Evolutionary conservation across 2,113 vertebrate species (phyloP).

Genomic region (Hylia prasina): DNA sequence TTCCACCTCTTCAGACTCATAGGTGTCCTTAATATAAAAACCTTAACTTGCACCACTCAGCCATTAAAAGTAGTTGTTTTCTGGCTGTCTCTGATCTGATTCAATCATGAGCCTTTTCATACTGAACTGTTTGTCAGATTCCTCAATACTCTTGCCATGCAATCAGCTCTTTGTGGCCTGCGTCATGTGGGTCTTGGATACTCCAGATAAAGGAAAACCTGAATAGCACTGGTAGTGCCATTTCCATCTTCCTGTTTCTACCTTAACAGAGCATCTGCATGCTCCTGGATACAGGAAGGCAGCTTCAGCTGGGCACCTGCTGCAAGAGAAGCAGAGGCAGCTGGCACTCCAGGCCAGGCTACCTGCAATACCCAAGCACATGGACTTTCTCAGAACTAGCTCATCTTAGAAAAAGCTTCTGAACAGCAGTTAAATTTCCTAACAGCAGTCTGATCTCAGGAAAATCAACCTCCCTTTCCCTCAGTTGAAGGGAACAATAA

Average conservation of each 20-base stretch:
- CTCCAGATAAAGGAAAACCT: background rate
- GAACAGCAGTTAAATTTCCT: background rate
- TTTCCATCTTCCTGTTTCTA: background rate
- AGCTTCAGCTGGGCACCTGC: background rate
- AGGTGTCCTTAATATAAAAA: background rate
- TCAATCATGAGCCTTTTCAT: background rate
- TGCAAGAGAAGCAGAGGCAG: background rate
- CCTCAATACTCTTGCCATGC: fast-evolving
- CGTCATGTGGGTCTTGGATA: background rate
- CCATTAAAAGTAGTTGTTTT: background rate
- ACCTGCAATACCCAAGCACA: background rate
- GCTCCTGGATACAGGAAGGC: background rate
- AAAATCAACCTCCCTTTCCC: background rate
- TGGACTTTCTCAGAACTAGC: background rate
- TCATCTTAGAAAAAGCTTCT: background rate
- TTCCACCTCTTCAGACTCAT: background rate
- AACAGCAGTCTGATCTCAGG: background rate
- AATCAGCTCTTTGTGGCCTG: background rate
- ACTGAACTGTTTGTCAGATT: background rate
- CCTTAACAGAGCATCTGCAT: background rate
- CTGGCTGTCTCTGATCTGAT: background rate
- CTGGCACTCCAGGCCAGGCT: background rate
- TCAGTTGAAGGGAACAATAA: background rate
- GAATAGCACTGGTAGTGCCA: fast-evolving
- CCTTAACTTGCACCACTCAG: background rate